A percentile compares a stretch with the other conserved stretches of the same genome.
phyloP scores from a whole-genome alignment of 2,888 invertebrate species.

The Hedya salicella region DNA sequence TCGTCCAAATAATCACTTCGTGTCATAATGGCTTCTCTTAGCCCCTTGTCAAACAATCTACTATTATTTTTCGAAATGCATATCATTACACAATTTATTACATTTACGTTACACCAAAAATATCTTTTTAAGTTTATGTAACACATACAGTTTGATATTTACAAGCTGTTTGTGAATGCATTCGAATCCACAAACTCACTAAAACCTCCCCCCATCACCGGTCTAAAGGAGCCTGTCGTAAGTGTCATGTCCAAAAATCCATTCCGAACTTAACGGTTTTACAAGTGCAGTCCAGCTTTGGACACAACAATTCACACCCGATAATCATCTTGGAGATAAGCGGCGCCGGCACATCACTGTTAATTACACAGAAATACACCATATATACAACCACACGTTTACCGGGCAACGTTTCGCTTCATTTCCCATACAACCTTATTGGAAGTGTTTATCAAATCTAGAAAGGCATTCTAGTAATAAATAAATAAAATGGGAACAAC shows the following conservation, averaged over 20 bases:
- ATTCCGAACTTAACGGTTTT: constrained; percentile 57
- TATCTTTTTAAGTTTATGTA: neutral
- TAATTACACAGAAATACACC: constrained; percentile 59
- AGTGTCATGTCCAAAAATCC: constrained; percentile 45
- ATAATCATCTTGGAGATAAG: constrained; percentile 78
- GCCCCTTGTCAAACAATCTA: no score
- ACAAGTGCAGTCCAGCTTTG: constrained; percentile 65
- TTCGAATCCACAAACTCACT: neutral
- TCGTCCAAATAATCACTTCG: no score
- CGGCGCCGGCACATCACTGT: constrained; percentile 63
- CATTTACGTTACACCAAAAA: no score
- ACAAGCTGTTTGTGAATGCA: neutral
- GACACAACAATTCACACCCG: constrained; percentile 78
- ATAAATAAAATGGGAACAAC: no score
- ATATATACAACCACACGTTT: no score
- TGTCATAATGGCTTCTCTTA: no score
- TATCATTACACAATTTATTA: no score
- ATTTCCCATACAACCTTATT: no score
- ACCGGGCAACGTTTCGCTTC: no score
- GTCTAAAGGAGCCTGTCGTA: constrained; percentile 45
- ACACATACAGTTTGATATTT: neutral
- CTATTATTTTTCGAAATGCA: no score
- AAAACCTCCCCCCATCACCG: neutral
- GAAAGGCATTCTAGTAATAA: no score
- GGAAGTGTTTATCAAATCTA: no score